Base-by-base conservation (phyloP, 2,888 invertebrate genomes). In the Molorchus minor region DNA sequence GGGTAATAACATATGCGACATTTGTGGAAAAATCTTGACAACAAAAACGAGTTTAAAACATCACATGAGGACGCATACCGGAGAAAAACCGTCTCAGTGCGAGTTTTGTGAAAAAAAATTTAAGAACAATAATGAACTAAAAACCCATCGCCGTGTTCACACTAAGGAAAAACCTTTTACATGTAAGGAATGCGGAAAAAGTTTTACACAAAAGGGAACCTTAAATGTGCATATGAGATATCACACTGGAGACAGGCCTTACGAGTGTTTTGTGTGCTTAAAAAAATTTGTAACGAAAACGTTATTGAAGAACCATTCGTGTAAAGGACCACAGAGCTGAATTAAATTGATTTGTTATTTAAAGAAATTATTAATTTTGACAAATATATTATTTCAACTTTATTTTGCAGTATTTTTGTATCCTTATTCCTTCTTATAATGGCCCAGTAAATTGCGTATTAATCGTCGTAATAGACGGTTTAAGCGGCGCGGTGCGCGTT, bases 141-240 rank as follows among this genome's bases (percentile, higher is more conserved):
- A 70, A 75, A 81, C 65, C 76, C 81, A 0, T 79, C 68, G 51
- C 3, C 35, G 53, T 3, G 49, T 59, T 5, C 68, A 70, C 40
- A 61, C 58, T 12, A 57, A 61, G 5, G 79, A 83, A 0, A 78
- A 84, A 38, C 86, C 86, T 0, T 84, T 80, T 44, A 80, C 82
- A 10, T 86, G 86, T 61, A 80, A 82, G 2, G 77, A 81, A 49
- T 86, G 86, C 58, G 82, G 82, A 43, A 86, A 85, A 66, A 72
- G 82, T 1, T 86, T 85, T 67, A 83, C 84, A 38, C 82, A 86
- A 59, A 82, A 82, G 61, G 82, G 82, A 57, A 82, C 84, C 0
- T 65, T 85, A 36, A 82, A 82, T 7, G 78, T 82, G 3, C 85
- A 85, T 66, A 78, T 77, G 36, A 72, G 76, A 35, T 70, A 69